Base-by-base conservation (phyloP, 2,797 vertebrate genomes). In the Pangasius djambal region DNA sequence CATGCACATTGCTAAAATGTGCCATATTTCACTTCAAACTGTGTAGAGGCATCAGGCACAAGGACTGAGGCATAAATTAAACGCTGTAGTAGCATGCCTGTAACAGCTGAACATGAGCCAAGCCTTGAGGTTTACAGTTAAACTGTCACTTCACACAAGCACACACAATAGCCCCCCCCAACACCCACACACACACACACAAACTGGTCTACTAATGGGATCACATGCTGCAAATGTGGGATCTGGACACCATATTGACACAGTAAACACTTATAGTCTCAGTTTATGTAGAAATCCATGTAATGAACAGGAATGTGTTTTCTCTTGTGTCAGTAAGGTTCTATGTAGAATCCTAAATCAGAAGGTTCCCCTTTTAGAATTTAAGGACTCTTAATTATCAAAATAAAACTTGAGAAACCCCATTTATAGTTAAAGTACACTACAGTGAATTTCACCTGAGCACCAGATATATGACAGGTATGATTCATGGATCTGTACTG, bases 71-170 rank as follows among this genome's bases (percentile, higher is more conserved):
- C 3, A 50, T 48, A 65, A 65, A 83, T 10, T 83, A 65, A 83
- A 65, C 3, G 4, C 3, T 63, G 2, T 40, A 61, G 6, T 28
- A 55, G n/a, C 5, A 81, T 52, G 82, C 7, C 31, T 65, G 50
- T 52, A 28, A 69, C 52, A 70, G n/a, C 9, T 88, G 75, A 50
- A 75, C 40, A 2, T 15, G 37, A 92, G 91, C 57, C 91, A 92
- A n/a, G 3, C 8, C 61, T 70, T 86, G 85, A 88, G 87, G 69
- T 85, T 34, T 78, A 74, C 84, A 81, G 88, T 89, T 77, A 67
- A 92, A 92, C 93, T 72, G 90, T 88, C 87, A 88, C 18, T n/a
- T 67, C 78, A 81, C 75, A 55, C 52, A 12, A 52, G 20, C 74
- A 63, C 31, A 18, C 61, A 78, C 50, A 63, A 40, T 1, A 34